These are phyloP conservation scores for Anguilla marmorata DNA, from an alignment of 2,797 vertebrate species.

Conservation along the genomic window DNA sequence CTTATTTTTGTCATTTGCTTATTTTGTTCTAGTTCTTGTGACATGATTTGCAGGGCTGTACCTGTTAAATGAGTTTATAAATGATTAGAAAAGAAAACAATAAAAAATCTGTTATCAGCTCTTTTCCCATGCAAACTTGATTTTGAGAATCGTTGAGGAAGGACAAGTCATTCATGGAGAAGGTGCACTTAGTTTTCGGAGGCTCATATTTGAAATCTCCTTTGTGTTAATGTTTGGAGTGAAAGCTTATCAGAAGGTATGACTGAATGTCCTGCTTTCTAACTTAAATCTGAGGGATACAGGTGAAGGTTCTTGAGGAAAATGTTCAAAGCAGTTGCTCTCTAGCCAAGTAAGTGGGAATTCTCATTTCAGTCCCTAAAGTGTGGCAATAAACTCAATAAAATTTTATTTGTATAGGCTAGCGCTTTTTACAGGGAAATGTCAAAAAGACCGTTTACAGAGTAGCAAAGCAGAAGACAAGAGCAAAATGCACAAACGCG, in stretches of 20 bases:
- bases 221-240: background rate
- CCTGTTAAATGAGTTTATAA: slow-evolving; percentile 73
- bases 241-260: background rate
- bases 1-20: slow-evolving; percentile 48
- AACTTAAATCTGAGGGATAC: background rate
- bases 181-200: background rate
- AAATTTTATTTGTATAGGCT: background rate
- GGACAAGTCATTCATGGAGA: background rate
- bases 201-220: background rate
- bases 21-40: slow-evolving; percentile 68
- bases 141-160: background rate
- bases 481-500: no score
- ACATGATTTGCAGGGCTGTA: slow-evolving; percentile 64
- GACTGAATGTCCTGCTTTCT: background rate
- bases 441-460: no score
- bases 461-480: no score
- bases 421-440: no score
- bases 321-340: background rate
- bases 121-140: slow-evolving; percentile 8
- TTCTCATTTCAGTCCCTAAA: background rate
- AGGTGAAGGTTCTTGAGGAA: background rate
- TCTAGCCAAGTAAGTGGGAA: background rate
- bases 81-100: slow-evolving; percentile 70
- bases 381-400: background rate
- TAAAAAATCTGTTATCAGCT: slow-evolving; percentile 60